These are phyloP conservation scores for Cephalopterus ornatus DNA, from an alignment of 2,113 vertebrate species.

Conservation along the genomic window DNA sequence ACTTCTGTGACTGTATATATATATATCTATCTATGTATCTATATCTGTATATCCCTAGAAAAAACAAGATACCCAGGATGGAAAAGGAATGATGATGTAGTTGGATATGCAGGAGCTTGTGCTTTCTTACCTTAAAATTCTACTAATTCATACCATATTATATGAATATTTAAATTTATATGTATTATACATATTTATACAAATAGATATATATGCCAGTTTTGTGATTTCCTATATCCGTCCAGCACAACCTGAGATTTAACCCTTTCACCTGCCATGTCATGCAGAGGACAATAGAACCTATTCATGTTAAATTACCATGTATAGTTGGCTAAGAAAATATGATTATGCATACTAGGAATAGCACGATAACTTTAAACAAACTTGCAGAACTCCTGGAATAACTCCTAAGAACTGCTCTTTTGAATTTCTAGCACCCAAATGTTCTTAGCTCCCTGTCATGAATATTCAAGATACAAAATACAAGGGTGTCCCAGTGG, in stretches of 20 bases:
- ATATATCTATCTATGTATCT: too few species aligned
- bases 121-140: background rate
- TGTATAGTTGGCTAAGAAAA: background rate
- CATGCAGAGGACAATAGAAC: background rate
- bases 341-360: background rate
- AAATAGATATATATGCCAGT: background rate
- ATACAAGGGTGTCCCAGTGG: background rate
- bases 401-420: background rate
- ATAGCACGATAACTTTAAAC: background rate
- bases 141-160: background rate
- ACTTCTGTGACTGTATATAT: background rate
- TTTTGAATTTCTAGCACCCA: background rate
- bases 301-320: background rate
- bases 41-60: too few species aligned
- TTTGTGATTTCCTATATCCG: background rate
- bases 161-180: background rate
- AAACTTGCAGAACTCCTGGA: background rate
- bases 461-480: background rate
- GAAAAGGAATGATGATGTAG: background rate
- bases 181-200: background rate
- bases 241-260: background rate
- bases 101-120: background rate
- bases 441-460: background rate
- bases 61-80: background rate
- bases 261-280: background rate